Evolutionary conservation across 2,888 invertebrate species (phyloP).

Genomic region (Frankliniella intonsa): DNA sequence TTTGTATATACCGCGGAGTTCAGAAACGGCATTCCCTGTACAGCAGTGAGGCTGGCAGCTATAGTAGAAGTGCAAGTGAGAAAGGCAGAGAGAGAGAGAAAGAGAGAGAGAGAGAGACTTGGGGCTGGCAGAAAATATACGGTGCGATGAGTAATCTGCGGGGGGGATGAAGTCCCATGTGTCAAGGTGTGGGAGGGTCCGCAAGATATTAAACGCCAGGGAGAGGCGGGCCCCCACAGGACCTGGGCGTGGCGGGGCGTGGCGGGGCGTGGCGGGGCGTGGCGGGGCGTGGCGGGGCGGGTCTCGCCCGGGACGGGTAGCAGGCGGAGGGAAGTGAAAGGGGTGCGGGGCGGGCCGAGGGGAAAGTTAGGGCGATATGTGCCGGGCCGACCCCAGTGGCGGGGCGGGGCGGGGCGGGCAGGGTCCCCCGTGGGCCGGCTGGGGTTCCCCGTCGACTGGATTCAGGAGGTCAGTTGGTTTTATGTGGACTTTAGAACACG

Average conservation of each 20-base stretch:
- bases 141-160: constrained; percentile 15
- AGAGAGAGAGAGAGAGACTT: neutral
- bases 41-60: neutral
- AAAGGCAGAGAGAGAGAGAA: neutral
- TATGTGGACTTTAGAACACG: constrained; percentile 26
- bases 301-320: constrained; percentile 1
- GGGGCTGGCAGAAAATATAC: neutral
- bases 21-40: neutral
- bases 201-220: constrained; percentile 21
- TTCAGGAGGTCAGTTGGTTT: constrained; percentile 26
- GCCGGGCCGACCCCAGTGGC: neutral
- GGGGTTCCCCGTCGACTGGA: neutral
- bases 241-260: too few species aligned
- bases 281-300: neutral
- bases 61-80: too few species aligned
- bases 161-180: constrained; percentile 20
- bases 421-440: neutral
- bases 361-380: constrained; percentile 15
- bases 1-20: neutral
- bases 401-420: neutral
- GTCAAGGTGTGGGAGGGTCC: constrained; percentile 18
- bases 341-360: neutral
- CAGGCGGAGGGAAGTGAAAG: neutral
- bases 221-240: neutral
- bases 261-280: too few species aligned